Evolutionary conservation across 2,888 invertebrate species (phyloP).

Genomic region (Lithophane leautieri): DNA sequence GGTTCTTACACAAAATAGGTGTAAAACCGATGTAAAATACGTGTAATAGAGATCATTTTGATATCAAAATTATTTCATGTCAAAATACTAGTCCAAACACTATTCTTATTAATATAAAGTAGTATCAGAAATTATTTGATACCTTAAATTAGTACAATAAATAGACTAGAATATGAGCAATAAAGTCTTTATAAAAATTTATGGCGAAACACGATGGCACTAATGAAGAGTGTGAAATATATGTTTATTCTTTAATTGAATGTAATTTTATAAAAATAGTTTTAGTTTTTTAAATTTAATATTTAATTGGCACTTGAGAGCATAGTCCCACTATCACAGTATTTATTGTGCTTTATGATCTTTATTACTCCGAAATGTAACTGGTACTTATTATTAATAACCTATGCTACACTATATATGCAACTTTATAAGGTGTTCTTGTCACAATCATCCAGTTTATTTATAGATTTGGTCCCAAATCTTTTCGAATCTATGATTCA

Average conservation of each 20-base stretch:
- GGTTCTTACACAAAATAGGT: constrained; percentile 67
- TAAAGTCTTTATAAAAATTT: constrained; percentile 82
- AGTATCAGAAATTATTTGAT: constrained; percentile 60
- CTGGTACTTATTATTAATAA: constrained; percentile 64
- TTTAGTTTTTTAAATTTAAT: constrained; percentile 54
- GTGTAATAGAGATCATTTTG: constrained; percentile 76
- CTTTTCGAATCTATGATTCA: constrained; percentile 79
- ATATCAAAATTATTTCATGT: constrained; percentile 56
- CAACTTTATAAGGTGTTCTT: constrained; percentile 51
- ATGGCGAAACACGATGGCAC: constrained; percentile 87
- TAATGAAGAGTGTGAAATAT: constrained; percentile 67
- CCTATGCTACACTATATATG: constrained; percentile 58
- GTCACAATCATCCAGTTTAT: constrained; percentile 59
- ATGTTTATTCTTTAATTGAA: constrained; percentile 57
- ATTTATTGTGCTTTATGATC: constrained; percentile 80
- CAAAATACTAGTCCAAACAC: constrained; percentile 62
- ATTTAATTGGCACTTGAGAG: constrained; percentile 82
- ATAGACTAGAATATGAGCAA: constrained; percentile 90
- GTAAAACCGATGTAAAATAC: constrained; percentile 68
- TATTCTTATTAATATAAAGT: constrained; percentile 60
- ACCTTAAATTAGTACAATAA: constrained; percentile 73
- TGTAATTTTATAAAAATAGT: constrained; percentile 65
- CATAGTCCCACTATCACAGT: constrained; percentile 84
- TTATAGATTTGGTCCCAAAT: constrained; percentile 76
- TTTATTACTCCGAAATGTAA: constrained; percentile 73